These are phyloP conservation scores for Globia sparganii DNA, from an alignment of 2,888 invertebrate species.

Conservation along the genomic window DNA sequence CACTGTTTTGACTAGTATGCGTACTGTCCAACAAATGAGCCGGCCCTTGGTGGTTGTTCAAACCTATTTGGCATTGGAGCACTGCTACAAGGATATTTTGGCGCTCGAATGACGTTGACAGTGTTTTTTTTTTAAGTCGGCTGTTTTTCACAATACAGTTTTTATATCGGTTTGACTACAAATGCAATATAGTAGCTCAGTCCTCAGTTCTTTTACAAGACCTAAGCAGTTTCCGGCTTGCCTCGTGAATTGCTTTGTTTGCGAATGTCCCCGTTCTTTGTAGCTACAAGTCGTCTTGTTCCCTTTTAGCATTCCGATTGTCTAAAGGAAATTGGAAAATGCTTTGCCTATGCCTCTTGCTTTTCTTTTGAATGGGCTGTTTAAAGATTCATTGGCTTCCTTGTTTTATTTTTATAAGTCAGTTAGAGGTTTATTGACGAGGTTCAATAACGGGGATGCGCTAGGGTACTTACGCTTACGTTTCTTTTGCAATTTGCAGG, in stretches of 20 bases:
- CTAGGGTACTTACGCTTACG: no score
- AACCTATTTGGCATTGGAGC: neutral
- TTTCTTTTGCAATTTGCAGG: no score
- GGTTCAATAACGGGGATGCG: neutral
- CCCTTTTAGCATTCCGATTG: conserved; percentile 58
- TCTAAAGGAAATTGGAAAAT: conserved; percentile 57
- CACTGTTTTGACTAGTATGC: neutral
- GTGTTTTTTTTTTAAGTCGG: no score
- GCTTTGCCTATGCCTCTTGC: conserved; percentile 26
- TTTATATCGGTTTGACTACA: neutral
- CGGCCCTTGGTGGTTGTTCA: neutral
- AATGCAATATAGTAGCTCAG: conserved; percentile 7
- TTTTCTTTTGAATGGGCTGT: conserved; percentile 20
- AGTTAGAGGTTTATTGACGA: neutral
- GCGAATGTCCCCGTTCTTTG: conserved; percentile 57
- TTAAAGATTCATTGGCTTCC: neutral
- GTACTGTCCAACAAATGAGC: no score
- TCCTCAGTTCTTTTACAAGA: conserved; percentile 42
- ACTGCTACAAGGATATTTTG: neutral
- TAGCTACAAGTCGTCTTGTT: conserved; percentile 43
- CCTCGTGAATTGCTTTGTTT: conserved; percentile 51
- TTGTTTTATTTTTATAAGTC: neutral
- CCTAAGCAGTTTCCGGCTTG: conserved; percentile 50
- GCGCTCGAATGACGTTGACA: neutral
- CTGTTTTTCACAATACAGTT: neutral